Percentiles rank a stretch among this genome's conserved stretches.
Conservation (phyloP, 2,888 invertebrate species). For the Melipona bicolor region DNA sequence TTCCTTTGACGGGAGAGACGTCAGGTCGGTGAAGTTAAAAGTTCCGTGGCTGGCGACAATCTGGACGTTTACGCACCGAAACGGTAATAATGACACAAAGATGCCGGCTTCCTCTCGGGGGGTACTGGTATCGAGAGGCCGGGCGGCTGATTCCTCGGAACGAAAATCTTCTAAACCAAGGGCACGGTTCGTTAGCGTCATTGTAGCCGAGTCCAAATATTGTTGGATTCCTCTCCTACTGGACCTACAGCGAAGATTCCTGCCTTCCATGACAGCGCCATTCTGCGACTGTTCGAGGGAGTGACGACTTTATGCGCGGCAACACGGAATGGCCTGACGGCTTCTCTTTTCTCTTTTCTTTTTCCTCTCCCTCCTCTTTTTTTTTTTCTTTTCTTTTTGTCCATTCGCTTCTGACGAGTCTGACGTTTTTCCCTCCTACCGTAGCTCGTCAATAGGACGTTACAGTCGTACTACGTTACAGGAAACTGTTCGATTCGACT, state of each 20-base stretch:
- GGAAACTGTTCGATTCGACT: too few species aligned
- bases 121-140: constrained; percentile 48
- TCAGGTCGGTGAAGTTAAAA: constrained; percentile 33
- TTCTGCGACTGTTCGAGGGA: constrained; percentile 40
- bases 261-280: constrained; percentile 48
- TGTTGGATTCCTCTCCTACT: constrained; percentile 65
- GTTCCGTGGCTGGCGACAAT: constrained; percentile 20
- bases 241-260: constrained; percentile 75
- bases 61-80: constrained; percentile 23
- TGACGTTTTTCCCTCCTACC: neutral
- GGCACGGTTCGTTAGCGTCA: constrained; percentile 75
- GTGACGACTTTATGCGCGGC: constrained; percentile 63
- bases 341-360: neutral
- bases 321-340: neutral
- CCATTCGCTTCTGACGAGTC: neutral
- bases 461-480: too few species aligned
- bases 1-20: constrained; percentile 7
- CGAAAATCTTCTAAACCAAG: constrained; percentile 70
- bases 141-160: constrained; percentile 60
- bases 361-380: neutral
- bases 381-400: neutral
- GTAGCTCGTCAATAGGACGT: neutral
- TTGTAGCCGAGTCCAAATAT: constrained; percentile 77
- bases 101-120: constrained; percentile 61
- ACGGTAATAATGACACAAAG: constrained; percentile 75